Conservation (phyloP, 1,140 invertebrate species). For the Oncopeltus fasciatus region DNA sequence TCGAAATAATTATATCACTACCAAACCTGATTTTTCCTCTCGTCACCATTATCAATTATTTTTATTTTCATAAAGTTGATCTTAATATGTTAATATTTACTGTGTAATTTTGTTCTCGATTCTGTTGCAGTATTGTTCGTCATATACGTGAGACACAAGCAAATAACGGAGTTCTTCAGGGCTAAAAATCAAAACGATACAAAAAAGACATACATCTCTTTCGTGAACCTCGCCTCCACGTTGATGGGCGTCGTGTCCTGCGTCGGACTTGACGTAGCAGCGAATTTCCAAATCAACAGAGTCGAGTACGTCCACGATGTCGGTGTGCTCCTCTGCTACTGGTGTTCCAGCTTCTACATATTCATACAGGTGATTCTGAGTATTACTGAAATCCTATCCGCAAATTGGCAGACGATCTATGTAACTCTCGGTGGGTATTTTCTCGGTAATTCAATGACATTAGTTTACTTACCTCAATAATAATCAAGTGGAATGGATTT, state of each 20-base stretch:
- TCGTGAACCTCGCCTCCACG: constrained; percentile 11
- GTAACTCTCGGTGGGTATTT: too few relatives aligned
- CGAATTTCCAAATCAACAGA: constrained; percentile 15
- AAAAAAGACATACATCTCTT: not conserved
- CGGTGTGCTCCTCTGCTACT: constrained; percentile 12
- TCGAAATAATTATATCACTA: too few relatives aligned
- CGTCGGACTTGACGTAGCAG: constrained; percentile 10
- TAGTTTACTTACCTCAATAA: too few relatives aligned
- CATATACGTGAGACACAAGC: constrained; percentile 17
- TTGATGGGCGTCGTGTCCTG: constrained; percentile 9
- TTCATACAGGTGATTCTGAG: constrained; percentile 18
- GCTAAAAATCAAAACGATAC: not conserved
- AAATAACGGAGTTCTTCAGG: constrained; percentile 15
- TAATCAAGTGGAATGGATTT: too few relatives aligned
- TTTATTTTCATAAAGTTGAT: too few relatives aligned
- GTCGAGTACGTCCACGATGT: constrained; percentile 9
- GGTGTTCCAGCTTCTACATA: constrained; percentile 11
- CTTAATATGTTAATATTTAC: too few relatives aligned
- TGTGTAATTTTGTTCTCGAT: too few relatives aligned
- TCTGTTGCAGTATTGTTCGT: constrained; percentile 18
- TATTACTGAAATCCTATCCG: too few relatives aligned
- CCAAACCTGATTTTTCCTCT: too few relatives aligned
- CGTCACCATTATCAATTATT: too few relatives aligned
- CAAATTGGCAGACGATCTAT: too few relatives aligned
- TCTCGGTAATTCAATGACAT: too few relatives aligned